Evolutionary conservation across 2,797 vertebrate genomes (phyloP), one percentile per base, ranked within the genome.

Genomic region (Balearica regulorum): DNA sequence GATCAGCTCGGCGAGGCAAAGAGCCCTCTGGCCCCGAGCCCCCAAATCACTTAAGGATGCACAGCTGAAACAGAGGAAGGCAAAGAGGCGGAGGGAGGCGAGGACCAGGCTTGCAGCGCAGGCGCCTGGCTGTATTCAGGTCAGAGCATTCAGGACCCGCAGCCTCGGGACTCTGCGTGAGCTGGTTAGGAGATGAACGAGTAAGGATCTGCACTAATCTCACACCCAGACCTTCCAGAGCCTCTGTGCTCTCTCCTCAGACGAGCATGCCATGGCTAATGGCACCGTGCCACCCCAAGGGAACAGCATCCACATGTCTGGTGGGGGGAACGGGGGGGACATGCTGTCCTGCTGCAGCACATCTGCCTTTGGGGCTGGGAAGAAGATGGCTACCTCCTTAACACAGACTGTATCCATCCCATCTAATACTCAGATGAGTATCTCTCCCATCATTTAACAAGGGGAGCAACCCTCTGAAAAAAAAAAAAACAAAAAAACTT

Each of bases 21-120:
- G 91, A 92, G 93, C 81, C 86, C 86, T 95, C 90, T 96, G 96
- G 90, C 93, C 78, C 46, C 0, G 16, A 77, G 92, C 92, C 90
- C 69, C 87, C 17, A 57, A 64, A 85, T 84, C 78, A 41, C 61
- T 96, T 95, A 91, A 94, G 82, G 93, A 94, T 95, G 93, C 69
- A 85, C 79, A 61, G 76, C 89, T 71, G 86, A 94, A 92, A 65
- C 6, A 25, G 53, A 87, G 89, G 75, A 64, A 90, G 85, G 75
- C 48, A 16, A 49, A 87, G 78, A 0, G 7, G n/a, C 1, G 2
- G 55, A 87, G 28, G 46, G 71, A 82, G 43, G 48, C 4, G 2
- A 95, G 80, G 58, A 81, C 22, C 4, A 1, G 33, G 26, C 76
- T 91, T 8, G 31, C 43, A 51, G 60, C 10, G 9, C 35, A 53